phyloP scores from a whole-genome alignment of 2,797 vertebrate genomes.

The Oryzias sinensis region DNA sequence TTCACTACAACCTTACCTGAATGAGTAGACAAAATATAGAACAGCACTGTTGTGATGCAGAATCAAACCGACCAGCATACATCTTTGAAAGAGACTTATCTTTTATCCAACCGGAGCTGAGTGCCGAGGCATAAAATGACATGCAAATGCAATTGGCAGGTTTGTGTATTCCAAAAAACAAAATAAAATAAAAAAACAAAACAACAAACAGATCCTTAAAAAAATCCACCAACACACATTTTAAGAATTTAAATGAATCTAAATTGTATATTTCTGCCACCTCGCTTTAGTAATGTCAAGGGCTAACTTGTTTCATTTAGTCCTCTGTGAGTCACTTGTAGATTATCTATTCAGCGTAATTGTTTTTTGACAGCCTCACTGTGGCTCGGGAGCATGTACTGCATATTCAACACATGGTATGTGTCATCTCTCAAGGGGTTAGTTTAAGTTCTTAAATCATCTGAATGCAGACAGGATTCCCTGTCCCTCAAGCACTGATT shows the following conservation, averaged over 20 bases:
- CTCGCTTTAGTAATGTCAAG: constrained; percentile 4
- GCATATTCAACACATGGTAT: constrained; percentile 61
- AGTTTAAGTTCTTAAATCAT: constrained; percentile 50
- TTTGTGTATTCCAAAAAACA: no score
- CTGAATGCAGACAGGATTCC: constrained; percentile 54
- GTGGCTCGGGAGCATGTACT: constrained; percentile 33
- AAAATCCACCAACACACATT: no score
- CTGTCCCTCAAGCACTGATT: constrained; percentile 56
- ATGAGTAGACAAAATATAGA: constrained; percentile 23
- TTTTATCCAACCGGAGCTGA: background rate
- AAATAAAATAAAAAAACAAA: background rate
- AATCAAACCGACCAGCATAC: constrained; percentile 15
- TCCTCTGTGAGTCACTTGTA: constrained; percentile 24
- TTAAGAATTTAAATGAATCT: background rate
- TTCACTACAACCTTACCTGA: constrained; percentile 9
- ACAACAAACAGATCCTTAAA: background rate
- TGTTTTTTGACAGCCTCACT: constrained; percentile 21
- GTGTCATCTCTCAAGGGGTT: constrained; percentile 55
- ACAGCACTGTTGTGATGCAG: constrained; percentile 2
- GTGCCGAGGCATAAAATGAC: background rate
- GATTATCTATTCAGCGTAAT: constrained; percentile 25
- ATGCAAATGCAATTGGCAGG: background rate
- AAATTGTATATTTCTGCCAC: constrained; percentile 7
- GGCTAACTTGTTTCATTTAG: constrained; percentile 20
- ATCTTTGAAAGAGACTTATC: background rate